These are phyloP conservation scores for Microctenopoma steveboyesi DNA, from an alignment of 2,797 vertebrate genomes.

Conservation along the genomic window DNA sequence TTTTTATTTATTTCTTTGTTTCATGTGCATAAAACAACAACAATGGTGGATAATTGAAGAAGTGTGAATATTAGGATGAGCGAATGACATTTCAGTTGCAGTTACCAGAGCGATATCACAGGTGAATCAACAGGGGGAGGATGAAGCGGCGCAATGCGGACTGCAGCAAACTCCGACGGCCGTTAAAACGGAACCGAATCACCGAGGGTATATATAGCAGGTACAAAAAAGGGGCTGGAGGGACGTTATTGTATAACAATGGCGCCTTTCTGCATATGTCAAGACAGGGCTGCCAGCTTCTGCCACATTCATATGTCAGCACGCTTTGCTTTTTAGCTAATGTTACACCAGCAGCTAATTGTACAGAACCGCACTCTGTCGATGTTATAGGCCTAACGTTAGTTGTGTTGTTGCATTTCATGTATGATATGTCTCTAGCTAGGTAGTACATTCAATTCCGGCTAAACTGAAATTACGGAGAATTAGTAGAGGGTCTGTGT, in stretches of 20 bases:
- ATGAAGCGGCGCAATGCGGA: constrained; percentile 99
- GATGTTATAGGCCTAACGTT: constrained; percentile 54
- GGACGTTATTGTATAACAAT: constrained; percentile 76
- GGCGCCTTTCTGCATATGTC: constrained; percentile 67
- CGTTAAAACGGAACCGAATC: constrained; percentile 98
- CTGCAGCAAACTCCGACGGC: constrained; percentile 98
- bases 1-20: constrained; percentile 92
- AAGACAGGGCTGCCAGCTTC: constrained; percentile 34
- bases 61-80: constrained; percentile 64
- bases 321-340: constrained; percentile 4
- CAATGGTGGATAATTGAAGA: constrained; percentile 75
- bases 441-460: constrained; percentile 7
- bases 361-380: constrained; percentile 31
- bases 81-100: constrained; percentile 67
- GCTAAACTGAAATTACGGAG: neutral
- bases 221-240: constrained; percentile 79
- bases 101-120: constrained; percentile 72
- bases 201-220: constrained; percentile 97
- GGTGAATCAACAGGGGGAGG: constrained; percentile 86
- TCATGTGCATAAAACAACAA: constrained; percentile 82
- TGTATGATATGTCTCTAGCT: constrained; percentile 8
- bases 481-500: neutral
- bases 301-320: neutral
- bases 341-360: constrained; percentile 13
- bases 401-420: constrained; percentile 29